Base-by-base conservation (phyloP, 2,113 vertebrate species). In the Bos indicus region DNA sequence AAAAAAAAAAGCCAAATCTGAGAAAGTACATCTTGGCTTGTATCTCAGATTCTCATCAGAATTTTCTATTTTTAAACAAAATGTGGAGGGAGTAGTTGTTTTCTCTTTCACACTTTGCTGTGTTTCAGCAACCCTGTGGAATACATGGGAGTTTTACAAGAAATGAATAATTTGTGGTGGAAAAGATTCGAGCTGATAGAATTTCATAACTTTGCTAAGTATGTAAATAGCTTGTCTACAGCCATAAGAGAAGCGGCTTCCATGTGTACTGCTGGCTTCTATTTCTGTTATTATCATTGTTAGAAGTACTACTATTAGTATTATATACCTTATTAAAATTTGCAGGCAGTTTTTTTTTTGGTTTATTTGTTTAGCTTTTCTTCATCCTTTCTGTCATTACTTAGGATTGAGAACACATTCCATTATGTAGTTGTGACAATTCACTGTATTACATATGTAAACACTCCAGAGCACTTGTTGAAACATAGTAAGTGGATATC, bases 51-150 rank as follows among this genome's bases (percentile, higher is more conserved):
- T 91, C 81, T 94, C 52, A 28, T 67, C 26, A 93, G 60, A 17
- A 51, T 56, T 64, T 93, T 89, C 85, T 95, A 77, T 97, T 95
- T 97, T 95, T 56, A 95, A 95, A 77, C 54, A 97, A 97, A 88
- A 91, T 51, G 51, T 59, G 85, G 81, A 94, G 67, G 88, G 30
- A 96, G 80, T 93, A 67, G 33, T 88, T 17, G 2, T 46, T 97
- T 97, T 96, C 80, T 26, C 59, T 89, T 96, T 88, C 0, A 60
- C 30, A 93, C 80, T 88, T 95, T 71, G 86, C 26, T 91, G 71
- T 93, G 51, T 83, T 80, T 94, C 81, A 90, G 64, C 84, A 74
- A 8, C 92, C 93, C 62, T 97, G 97, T 81, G 67, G 97, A 91
- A 98, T 96, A 96, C 97, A 88, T 0, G 5, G 95, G 54, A 91